A percentile compares a stretch with the other conserved stretches of the same genome.
These are phyloP conservation scores for Ypsolopha sequella DNA, from an alignment of 2,888 invertebrate genomes.

Conservation along the genomic window DNA sequence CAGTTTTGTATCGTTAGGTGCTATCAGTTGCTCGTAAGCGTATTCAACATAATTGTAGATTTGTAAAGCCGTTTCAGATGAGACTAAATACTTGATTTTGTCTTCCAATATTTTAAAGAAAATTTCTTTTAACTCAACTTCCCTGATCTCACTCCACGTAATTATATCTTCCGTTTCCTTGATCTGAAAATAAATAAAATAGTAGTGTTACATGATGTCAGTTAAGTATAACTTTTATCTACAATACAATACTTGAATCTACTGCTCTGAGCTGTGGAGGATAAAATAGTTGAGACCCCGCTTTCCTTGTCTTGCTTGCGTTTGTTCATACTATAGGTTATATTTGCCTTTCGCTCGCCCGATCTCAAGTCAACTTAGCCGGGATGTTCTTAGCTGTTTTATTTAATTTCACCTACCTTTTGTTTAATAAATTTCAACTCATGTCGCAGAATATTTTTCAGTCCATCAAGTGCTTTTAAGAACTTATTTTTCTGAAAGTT, in stretches of 20 bases:
- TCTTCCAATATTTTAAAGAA: slow-evolving; percentile 46
- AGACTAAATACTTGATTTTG: slow-evolving; percentile 65
- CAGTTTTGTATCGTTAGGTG: slow-evolving; percentile 72
- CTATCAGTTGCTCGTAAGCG: slow-evolving; percentile 73
- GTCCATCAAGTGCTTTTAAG: slow-evolving; percentile 31
- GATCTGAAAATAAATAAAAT: slow-evolving; percentile 27
- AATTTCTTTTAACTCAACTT: slow-evolving; percentile 41
- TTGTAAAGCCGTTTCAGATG: slow-evolving; percentile 71
- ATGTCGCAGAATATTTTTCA: slow-evolving; percentile 31
- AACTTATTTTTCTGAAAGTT: slow-evolving; percentile 49
- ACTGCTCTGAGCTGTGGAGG: too few relatives aligned
- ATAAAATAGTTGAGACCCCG: too few relatives aligned
- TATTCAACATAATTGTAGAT: slow-evolving; percentile 75
- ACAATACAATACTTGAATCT: not conserved
- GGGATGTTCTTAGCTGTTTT: not conserved
- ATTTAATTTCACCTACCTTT: slow-evolving; percentile 28
- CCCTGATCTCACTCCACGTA: slow-evolving; percentile 32
- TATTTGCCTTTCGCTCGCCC: too few relatives aligned
- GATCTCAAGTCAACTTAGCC: not conserved
- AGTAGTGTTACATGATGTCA: not conserved
- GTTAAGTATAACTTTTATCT: not conserved
- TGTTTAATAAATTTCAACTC: slow-evolving; percentile 44
- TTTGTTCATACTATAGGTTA: too few relatives aligned
- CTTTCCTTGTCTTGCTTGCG: too few relatives aligned
- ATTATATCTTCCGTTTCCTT: slow-evolving; percentile 39